phyloP scores from a whole-genome alignment of 2,113 vertebrate genomes.

The Mormyrus iriodes region DNA sequence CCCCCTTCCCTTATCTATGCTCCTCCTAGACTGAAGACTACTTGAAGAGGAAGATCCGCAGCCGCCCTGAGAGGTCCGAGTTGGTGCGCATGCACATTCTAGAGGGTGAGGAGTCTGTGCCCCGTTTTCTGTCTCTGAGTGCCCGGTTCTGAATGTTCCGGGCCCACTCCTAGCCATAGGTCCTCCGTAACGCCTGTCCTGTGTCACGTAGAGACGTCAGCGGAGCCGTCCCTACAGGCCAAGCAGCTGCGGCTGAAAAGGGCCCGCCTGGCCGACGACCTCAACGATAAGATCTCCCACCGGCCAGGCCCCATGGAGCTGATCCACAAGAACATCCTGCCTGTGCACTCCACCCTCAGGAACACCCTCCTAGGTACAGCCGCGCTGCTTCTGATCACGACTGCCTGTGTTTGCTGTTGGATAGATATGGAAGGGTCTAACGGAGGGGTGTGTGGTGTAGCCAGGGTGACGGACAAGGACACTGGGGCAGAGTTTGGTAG shows the following conservation, averaged over 20 bases:
- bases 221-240: constrained; percentile 79
- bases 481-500: background rate
- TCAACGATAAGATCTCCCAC: constrained; percentile 86
- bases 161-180: too few relatives aligned
- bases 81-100: constrained; percentile 90
- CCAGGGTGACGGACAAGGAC: background rate
- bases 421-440: background rate
- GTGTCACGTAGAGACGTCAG: constrained; percentile 68
- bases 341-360: constrained; percentile 78
- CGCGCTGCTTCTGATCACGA: background rate
- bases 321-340: constrained; percentile 89
- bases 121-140: background rate
- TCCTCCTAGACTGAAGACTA: constrained; percentile 78
- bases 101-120: constrained; percentile 63
- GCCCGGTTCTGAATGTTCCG: background rate
- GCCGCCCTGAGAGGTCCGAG: constrained; percentile 75
- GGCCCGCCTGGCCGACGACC: constrained; percentile 76
- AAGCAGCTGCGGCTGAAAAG: constrained; percentile 84
- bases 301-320: constrained; percentile 86
- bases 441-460: background rate
- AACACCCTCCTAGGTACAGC: constrained; percentile 56
- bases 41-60: constrained; percentile 81
- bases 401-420: background rate
- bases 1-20: background rate
- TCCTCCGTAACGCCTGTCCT: background rate